Conservation (phyloP, 23 tunicate species). For the Trididemnum nubilum region DNA sequence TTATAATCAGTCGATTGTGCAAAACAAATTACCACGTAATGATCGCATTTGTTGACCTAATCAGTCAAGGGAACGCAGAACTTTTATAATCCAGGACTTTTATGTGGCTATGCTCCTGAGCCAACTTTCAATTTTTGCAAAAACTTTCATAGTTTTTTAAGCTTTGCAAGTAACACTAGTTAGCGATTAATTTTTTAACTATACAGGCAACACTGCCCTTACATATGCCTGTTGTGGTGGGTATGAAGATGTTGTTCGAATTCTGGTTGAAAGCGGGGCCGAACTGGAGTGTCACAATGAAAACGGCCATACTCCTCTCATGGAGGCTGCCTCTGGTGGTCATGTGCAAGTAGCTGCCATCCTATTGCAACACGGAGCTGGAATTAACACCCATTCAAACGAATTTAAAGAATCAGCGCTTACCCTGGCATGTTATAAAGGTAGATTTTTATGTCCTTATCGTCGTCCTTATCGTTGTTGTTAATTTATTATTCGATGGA, state of each 20-base stretch:
- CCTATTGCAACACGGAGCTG: constrained; percentile 84
- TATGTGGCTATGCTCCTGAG: no score
- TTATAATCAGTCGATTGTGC: no score
- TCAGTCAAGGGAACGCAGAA: no score
- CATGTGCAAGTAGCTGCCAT: constrained; percentile 84
- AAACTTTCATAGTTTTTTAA: no score
- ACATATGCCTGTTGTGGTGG: constrained; percentile 98
- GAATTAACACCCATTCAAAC: constrained; percentile 88
- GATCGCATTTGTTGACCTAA: no score
- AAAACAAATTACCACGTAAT: no score
- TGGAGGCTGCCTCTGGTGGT: constrained; percentile 99
- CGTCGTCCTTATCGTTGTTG: not conserved
- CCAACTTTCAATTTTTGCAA: no score
- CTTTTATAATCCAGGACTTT: no score
- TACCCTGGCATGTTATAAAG: constrained; percentile 97
- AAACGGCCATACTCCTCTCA: constrained; percentile 97
- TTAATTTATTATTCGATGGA: not conserved
- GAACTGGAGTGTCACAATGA: constrained; percentile 88
- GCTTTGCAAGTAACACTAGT: no score
- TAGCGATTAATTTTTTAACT: no score
- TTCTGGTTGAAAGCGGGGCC: constrained; percentile 79
- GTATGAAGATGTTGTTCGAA: constrained; percentile 66
- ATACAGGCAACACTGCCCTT: constrained; percentile 96
- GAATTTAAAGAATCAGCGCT: constrained; percentile 97
- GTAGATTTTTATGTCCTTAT: constrained; percentile 42